Base-by-base conservation (phyloP, 2,797 vertebrate genomes). In the Thunnus albacares region DNA sequence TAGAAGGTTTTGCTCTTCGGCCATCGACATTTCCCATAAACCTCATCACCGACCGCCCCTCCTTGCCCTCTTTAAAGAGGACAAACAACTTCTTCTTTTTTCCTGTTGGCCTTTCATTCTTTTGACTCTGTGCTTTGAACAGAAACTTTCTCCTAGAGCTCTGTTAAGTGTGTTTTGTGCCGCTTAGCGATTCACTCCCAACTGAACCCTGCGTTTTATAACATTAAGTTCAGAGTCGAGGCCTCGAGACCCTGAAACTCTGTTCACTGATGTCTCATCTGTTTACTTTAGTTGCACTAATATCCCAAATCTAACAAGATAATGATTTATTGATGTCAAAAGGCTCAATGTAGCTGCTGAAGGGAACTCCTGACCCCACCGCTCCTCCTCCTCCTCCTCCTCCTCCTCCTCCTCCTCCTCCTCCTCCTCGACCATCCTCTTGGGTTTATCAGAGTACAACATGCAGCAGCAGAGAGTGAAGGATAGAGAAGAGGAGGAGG, bases 271-370 rank as follows among this genome's bases (percentile, higher is more conserved):
- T 18, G 52, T 35, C 43, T 77, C 22, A 64, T 71, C 45, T 66
- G 47, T 64, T 77, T 62, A 33, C 71, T 64, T 65, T 71, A 67
- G 80, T 82, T 55, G 81, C 56, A 55, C 56, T 6, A 45, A 79
- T 26, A 38, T 77, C 55, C 13, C 17, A 66, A 58, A 74, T 79
- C 59, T 58, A 61, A 79, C 47, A 38, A 55, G 55, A 17, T 49
- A 17, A 71, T 62, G 63, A 84, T 76, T 75, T 65, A 88, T 75
- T 41, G 35, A 63, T 14, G 43, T 51, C 26, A 18, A 43, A 61
- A 63, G 6, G 0, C 41, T 73, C 56, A n/a, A 24, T 18, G 47
- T 15, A 3, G 30, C 52, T 43, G 47, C 41, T 38, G 56, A 60
- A 6, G 24, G 57, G 53, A 66, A 49, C 52, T 58, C 52, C 52